These are phyloP conservation scores for Cyanoramphus novaezelandiae DNA, from an alignment of 2,113 vertebrate species.

Conservation along the genomic window DNA sequence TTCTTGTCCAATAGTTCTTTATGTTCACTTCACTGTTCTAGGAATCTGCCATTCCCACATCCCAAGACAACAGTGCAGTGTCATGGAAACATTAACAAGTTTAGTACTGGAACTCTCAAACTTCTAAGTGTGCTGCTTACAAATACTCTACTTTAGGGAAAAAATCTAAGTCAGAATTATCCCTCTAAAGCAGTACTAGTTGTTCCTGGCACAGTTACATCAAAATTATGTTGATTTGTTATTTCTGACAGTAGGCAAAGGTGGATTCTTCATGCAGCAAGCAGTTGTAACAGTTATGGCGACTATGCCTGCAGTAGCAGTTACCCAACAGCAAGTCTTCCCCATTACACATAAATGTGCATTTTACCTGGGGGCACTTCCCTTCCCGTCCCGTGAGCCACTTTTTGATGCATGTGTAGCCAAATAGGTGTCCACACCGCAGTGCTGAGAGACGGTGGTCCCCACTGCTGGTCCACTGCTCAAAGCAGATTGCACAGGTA, in stretches of 20 bases:
- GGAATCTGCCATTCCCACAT: neutral
- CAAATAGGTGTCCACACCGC: constrained; percentile 94
- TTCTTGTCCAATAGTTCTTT: neutral
- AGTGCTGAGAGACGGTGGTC: constrained; percentile 87
- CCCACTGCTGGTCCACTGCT: constrained; percentile 91
- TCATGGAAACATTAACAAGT: neutral
- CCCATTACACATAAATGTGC: neutral
- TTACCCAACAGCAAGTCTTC: neutral
- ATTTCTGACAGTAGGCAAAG: neutral
- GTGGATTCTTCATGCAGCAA: neutral
- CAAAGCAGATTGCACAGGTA: constrained; percentile 91
- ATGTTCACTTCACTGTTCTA: neutral
- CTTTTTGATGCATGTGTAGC: constrained; percentile 87
- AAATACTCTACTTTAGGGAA: neutral
- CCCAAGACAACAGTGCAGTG: neutral
- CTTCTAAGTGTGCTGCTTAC: neutral
- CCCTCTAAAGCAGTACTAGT: neutral
- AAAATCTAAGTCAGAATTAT: neutral
- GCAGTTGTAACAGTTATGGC: neutral
- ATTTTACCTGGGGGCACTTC: constrained; percentile 93
- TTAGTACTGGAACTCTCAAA: neutral
- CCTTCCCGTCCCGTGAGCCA: constrained; percentile 87
- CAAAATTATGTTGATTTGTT: neutral
- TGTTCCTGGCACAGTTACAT: neutral
- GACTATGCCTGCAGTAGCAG: neutral